Base-by-base conservation (phyloP, 2,797 vertebrate genomes). In the Falco biarmicus region DNA sequence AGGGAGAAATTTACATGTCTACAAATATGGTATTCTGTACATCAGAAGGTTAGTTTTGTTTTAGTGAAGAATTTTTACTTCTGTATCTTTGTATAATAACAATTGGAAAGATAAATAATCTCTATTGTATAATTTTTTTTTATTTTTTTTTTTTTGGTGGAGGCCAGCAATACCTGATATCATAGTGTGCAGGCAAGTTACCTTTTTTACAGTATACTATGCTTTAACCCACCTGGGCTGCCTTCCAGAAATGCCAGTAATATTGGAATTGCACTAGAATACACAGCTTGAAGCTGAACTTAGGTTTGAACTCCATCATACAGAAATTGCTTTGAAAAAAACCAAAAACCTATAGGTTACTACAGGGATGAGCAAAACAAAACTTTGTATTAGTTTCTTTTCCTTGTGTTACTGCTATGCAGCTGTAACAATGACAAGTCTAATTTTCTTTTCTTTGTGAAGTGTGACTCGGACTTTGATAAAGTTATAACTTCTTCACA, bases 231-330 rank as follows among this genome's bases (percentile, higher is more conserved):
- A 85, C 22, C 45, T 48, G 54, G 65, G 64, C 68, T 89, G n/a
- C 39, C 81, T 92, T 95, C 91, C 76, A 95, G 75, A 92, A 91
- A 29, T 68, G 54, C 53, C 45, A 84, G 74, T 31, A 80, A 47
- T 82, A 80, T 45, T 93, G 61, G 54, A 90, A 94, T 92, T 84
- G 21, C 53, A 57, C 56, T 91, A 73, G 88, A 77, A 78, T 45
- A 54, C 80, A 66, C 82, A 96, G 69, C 73, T 94, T 96, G 93
- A 97, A 94, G 69, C 47, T 92, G 94, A 95, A 93, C 64, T 91
- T 79, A 28, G 25, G 50, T n/a, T 64, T 94, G 91, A 96, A 94
- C 83, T 93, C 80, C 69, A 91, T 90, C 71, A 76, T 60, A 64
- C 16, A 95, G 43, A 95, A 96, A 95, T 90, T 90, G 50, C 54